Conservation (phyloP, 1,140 invertebrate species). For the Saxidomus purpurata region DNA sequence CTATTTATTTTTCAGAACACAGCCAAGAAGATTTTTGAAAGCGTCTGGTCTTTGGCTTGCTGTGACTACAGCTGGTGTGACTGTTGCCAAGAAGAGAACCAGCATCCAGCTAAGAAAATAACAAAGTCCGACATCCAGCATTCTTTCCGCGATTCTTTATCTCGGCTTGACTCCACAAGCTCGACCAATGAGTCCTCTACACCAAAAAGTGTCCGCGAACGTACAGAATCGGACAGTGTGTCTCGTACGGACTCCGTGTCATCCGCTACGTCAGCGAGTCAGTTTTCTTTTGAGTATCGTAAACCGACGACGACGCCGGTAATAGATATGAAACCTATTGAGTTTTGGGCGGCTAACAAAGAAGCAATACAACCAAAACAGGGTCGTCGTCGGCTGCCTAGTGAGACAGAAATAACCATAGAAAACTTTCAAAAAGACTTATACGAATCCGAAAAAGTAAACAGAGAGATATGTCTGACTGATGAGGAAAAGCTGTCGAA, state of each 20-base stretch:
- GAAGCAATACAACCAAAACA: conserved; percentile 85
- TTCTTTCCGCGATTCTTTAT: conserved; percentile 72
- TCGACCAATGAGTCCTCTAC: conserved; percentile 76
- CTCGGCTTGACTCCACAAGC: conserved; percentile 80
- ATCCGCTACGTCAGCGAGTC: conserved; percentile 73
- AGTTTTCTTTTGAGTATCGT: conserved; percentile 75
- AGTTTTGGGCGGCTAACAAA: conserved; percentile 86
- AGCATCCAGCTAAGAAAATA: conserved; percentile 65
- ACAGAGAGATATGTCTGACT: conserved; percentile 80
- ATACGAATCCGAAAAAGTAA: conserved; percentile 80
- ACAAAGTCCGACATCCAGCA: conserved; percentile 78
- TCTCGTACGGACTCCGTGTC: conserved; percentile 82
- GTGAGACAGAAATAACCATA: conserved; percentile 84
- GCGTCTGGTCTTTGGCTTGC: conserved; percentile 49
- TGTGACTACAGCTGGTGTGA: conserved; percentile 64
- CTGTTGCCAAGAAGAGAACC: conserved; percentile 68
- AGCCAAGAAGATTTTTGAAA: conserved; percentile 60
- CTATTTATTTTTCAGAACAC: conserved; percentile 59
- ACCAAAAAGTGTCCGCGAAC: conserved; percentile 71
- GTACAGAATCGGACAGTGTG: conserved; percentile 78
- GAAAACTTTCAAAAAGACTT: conserved; percentile 85
- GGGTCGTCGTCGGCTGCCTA: conserved; percentile 79
- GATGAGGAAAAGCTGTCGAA: conserved; percentile 84
- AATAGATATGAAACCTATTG: conserved; percentile 87
- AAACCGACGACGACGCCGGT: conserved; percentile 83